Evolutionary conservation across 2,113 vertebrate species (phyloP), one percentile per base, ranked within the genome.

Genomic region (Lanius collurio): DNA sequence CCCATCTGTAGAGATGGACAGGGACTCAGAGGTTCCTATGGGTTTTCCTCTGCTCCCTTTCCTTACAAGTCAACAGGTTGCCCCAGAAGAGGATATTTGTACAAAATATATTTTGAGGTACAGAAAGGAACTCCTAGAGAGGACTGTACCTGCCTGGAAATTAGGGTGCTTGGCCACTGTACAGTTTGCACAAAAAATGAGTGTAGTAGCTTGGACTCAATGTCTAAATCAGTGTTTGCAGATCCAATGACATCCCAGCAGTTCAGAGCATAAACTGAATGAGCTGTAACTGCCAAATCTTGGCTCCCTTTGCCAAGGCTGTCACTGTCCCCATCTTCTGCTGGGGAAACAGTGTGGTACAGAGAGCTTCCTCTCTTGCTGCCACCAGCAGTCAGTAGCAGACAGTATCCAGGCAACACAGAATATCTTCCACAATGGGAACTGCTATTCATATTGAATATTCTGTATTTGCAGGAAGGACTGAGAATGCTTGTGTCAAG

Each of bases 401-500:
- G 63, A 37, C 53, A 92, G 37, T 7, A 37, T 60, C 28, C 79
- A 77, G 24, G n/a, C 7, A 88, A 26, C 2, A n/a, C 64, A 87
- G 47, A 84, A n/a, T 20, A 28, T 50, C 71, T 89, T 62, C 3
- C 2, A 3, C 55, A 55, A 76, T 19, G 49, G 52, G 57, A 95
- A 55, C 44, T 74, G 6, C 53, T 50, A 57, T 15, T 93, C 88
- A 87, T 60, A 27, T 5, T 47, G 0, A 41, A 1, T 90, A 10
- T 95, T 96, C 78, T 98, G 41, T 92, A 42, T 96, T 97, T 97
- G 84, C 96, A 99, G 99, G 99, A 99, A 89, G 99, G 99, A 59
- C 96, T 99, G 53, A 98, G 99, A 81, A 99, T 99, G 98, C 98
- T 99, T 83, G 98, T 99, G 91, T 99, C 99, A 71, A 98, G 98